phyloP scores from a whole-genome alignment of 1,140 invertebrate species.

The Tetramorium alpestre region DNA sequence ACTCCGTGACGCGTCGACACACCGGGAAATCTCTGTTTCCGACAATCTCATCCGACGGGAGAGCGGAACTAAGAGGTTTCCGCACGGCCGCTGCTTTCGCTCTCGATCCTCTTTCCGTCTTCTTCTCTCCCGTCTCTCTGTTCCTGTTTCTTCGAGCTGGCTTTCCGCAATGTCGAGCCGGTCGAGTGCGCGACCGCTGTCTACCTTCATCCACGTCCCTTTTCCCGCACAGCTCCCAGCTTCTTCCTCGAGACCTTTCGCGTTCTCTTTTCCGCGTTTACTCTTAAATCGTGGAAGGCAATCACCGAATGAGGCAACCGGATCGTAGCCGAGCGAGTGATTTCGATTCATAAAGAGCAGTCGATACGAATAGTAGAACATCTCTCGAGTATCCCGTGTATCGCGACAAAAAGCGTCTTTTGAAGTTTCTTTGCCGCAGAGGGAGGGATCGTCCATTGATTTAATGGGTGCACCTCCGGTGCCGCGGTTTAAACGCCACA shows the following conservation, averaged over 20 bases:
- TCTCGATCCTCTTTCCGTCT: constrained; percentile 25
- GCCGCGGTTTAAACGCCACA: constrained; percentile 71
- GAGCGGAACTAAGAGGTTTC: constrained; percentile 26
- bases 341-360: constrained; percentile 59
- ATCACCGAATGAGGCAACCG: constrained; percentile 39
- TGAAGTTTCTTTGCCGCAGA: constrained; percentile 68
- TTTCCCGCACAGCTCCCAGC: background rate
- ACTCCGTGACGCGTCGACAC: constrained; percentile 39
- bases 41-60: constrained; percentile 33
- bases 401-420: constrained; percentile 69
- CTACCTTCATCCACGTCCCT: constrained; percentile 20
- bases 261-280: constrained; percentile 11
- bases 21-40: constrained; percentile 40
- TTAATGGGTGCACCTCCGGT: constrained; percentile 67
- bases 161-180: constrained; percentile 35
- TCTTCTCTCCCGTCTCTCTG: background rate
- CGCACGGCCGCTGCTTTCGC: constrained; percentile 43
- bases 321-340: constrained; percentile 24
- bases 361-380: constrained; percentile 43
- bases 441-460: constrained; percentile 63
- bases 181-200: constrained; percentile 49
- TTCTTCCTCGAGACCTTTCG: background rate
- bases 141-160: constrained; percentile 10
- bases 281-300: background rate
- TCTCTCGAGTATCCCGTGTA: constrained; percentile 18